Conservation (phyloP, 2,888 invertebrate species). For the Nomada flava region DNA sequence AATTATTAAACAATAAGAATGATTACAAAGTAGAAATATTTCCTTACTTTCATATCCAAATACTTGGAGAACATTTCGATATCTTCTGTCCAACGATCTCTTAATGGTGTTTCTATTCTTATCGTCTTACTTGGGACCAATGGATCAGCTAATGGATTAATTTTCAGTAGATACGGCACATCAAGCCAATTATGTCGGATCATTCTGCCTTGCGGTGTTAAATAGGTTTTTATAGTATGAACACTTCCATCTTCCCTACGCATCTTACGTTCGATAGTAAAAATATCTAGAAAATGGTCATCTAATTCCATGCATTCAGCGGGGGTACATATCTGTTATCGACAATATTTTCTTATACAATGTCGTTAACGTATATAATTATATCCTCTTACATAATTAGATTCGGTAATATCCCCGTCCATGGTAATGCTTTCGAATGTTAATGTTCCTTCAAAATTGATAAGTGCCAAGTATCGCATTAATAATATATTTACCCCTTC, state of each 20-base stretch:
- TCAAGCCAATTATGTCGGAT: constrained; percentile 88
- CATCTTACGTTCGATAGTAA: constrained; percentile 87
- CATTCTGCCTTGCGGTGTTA: constrained; percentile 86
- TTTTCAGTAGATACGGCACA: constrained; percentile 86
- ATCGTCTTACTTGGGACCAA: constrained; percentile 69
- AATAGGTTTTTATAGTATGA: constrained; percentile 86
- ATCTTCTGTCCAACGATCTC: constrained; percentile 86
- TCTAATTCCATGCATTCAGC: constrained; percentile 66
- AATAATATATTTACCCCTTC: constrained; percentile 88
- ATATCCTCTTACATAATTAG: constrained; percentile 86
- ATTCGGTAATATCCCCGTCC: constrained; percentile 86
- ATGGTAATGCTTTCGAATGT: constrained; percentile 86
- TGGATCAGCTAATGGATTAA: constrained; percentile 86
- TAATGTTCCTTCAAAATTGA: constrained; percentile 85
- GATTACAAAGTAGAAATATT: background rate
- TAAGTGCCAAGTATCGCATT: constrained; percentile 87
- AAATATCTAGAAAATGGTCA: constrained; percentile 85
- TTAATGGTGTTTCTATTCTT: constrained; percentile 79
- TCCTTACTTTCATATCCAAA: constrained; percentile 87
- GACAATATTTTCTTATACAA: constrained; percentile 13
- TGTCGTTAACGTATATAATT: background rate
- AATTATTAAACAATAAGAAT: background rate
- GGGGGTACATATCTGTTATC: constrained; percentile 67
- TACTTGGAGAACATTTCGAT: constrained; percentile 87
- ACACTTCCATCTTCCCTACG: constrained; percentile 86